phyloP scores from a whole-genome alignment of 2,888 invertebrate species.

The Pterostichus madidus region DNA sequence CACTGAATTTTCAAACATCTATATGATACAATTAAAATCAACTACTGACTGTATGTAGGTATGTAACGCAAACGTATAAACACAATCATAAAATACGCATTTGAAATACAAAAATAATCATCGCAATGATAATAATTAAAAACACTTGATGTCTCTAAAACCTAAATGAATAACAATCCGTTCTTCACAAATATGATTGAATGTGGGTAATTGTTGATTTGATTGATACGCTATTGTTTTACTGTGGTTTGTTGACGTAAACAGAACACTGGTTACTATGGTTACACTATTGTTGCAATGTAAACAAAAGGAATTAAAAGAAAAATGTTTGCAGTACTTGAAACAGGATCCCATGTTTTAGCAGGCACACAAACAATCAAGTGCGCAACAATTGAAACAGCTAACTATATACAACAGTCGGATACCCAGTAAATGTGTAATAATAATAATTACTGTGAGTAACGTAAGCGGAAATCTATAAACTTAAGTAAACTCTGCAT shows the following conservation, averaged over 20 bases:
- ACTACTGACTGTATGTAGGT: conserved; percentile 21
- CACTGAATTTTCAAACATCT: conserved; percentile 15
- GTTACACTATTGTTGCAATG: conserved; percentile 65
- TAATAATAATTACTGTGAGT: conserved; percentile 56
- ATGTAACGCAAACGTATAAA: conserved; percentile 68
- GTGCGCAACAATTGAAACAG: conserved; percentile 74
- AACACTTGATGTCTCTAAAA: conserved; percentile 67
- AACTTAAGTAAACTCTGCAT: conserved; percentile 75
- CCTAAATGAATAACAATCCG: conserved; percentile 67
- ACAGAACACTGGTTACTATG: conserved; percentile 65
- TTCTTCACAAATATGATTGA: conserved; percentile 77
- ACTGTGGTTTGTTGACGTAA: conserved; percentile 72
- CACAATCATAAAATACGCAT: conserved; percentile 69
- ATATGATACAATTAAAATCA: conserved; percentile 48
- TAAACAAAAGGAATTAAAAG: conserved; percentile 55
- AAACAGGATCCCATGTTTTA: conserved; percentile 73
- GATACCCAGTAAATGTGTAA: conserved; percentile 67
- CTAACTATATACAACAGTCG: conserved; percentile 74
- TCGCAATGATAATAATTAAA: conserved; percentile 68
- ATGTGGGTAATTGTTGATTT: conserved; percentile 76
- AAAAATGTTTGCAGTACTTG: conserved; percentile 58
- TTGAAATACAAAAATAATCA: conserved; percentile 64
- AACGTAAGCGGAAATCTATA: conserved; percentile 69
- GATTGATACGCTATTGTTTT: conserved; percentile 72
- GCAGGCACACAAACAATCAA: conserved; percentile 75